These are phyloP conservation scores for Halcyon badia DNA, from an alignment of 2,797 vertebrate genomes.

Conservation along the genomic window DNA sequence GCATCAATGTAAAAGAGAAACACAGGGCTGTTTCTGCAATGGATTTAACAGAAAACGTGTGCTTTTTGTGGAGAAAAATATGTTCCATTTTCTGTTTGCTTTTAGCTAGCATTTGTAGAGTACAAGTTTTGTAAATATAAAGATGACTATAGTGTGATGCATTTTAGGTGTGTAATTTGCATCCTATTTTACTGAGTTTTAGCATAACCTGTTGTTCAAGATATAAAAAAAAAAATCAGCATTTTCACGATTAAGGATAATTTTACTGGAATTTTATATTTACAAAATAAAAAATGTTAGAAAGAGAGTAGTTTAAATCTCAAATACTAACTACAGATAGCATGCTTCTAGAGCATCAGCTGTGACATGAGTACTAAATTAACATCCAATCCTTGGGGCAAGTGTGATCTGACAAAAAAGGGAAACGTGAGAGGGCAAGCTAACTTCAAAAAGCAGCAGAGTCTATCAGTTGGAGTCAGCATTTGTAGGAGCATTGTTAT, in stretches of 20 bases:
- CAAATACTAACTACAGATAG: not conserved
- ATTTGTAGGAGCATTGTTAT: not conserved
- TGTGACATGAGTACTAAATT: not conserved
- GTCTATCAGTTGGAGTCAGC: not conserved
- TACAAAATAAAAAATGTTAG: not conserved
- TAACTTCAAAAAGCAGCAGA: not conserved
- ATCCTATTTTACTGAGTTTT: not conserved
- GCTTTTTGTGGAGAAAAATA: slow-evolving; percentile 34
- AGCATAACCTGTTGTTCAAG: not conserved
- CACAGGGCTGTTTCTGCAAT: not conserved
- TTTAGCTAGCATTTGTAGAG: not conserved
- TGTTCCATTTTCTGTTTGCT: not conserved
- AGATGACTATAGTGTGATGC: not conserved
- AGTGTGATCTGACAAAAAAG: not conserved
- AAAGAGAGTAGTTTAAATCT: not conserved
- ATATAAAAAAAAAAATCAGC: not conserved
- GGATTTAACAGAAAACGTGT: not conserved
- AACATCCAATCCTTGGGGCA: not conserved
- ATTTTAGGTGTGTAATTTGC: not conserved
- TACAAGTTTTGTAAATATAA: not conserved
- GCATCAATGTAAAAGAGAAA: not conserved
- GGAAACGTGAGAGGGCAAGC: not conserved
- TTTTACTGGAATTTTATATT: not conserved
- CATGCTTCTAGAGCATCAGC: not conserved
- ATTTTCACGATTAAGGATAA: not conserved